These are phyloP conservation scores for Eupithecia vulgata DNA, from an alignment of 2,888 invertebrate species.

Conservation along the genomic window DNA sequence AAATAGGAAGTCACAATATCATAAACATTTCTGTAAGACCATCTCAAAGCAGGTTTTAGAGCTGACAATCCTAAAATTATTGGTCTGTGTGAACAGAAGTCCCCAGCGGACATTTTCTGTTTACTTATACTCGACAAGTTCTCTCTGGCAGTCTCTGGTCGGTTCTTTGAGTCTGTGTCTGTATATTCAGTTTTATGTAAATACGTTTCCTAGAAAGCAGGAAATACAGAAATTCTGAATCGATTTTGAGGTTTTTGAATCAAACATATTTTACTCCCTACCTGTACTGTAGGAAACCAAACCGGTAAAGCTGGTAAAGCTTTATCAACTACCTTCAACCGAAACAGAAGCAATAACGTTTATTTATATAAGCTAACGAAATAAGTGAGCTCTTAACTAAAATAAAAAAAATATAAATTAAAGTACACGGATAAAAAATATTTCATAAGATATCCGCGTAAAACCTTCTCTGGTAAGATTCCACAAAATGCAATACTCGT, in stretches of 20 bases:
- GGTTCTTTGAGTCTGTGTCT: background rate
- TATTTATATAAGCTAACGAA: too few species aligned
- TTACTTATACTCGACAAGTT: background rate
- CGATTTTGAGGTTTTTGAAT: background rate
- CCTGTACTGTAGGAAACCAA: too few species aligned
- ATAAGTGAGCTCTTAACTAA: too few species aligned
- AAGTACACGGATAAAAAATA: too few species aligned
- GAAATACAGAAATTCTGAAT: background rate
- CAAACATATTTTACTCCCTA: background rate
- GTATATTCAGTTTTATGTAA: background rate
- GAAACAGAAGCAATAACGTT: too few species aligned
- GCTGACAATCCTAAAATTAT: background rate
- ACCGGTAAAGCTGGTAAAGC: too few species aligned
- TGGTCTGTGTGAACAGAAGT: background rate
- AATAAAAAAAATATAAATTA: too few species aligned
- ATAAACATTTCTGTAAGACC: background rate
- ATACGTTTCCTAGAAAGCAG: conserved; percentile 1
- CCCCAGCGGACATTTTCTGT: background rate
- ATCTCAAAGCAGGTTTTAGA: background rate
- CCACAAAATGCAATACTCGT: too few species aligned
- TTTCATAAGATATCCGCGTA: too few species aligned
- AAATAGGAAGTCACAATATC: background rate
- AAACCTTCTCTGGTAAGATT: too few species aligned
- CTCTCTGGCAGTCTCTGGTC: background rate
- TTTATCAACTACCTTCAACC: too few species aligned